Base-by-base conservation (phyloP, 2,797 vertebrate species). In the Urocyon cinereoargenteus region DNA sequence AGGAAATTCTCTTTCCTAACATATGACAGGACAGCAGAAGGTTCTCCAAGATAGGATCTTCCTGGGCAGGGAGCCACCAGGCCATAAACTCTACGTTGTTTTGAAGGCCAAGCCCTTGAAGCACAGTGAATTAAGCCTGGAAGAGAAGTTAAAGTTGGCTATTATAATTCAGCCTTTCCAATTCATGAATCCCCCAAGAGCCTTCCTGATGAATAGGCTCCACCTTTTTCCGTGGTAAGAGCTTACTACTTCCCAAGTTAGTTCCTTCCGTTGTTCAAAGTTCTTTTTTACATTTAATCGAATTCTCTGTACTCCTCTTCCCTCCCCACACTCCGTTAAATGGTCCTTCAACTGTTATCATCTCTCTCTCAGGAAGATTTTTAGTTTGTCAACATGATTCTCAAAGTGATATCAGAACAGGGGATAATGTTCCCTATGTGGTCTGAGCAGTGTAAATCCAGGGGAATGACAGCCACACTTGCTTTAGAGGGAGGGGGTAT, bases 1-100 rank as follows among this genome's bases (percentile, higher is more conserved):
- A 85, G 95, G 94, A 95, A 96, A 93, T 86, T 57, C 77, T 68
- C 75, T 40, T 45, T 68, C 73, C 79, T 90, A 73, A 91, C 49
- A 57, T 51, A 28, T 55, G 64, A 77, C 31, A 75, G 75, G 49
- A 68, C 89, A 61, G 57, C 61, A 87, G 79, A 66, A 31, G 73
- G 89, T 93, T 93, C 53, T 70, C 57, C 88, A 51, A 62, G 70
- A 3, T 14, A 3, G 55, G 51, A 66, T 45, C 26, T 70, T 66
- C 91, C 83, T 24, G 62, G 81, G 90, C 81, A 34, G 21, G 22
- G 45, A 92, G 95, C 72, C 95, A 87, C 26, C 9, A 57, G 73
- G 40, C 45, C 51, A 12, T 62, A 66, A 78, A 55, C 34, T 61
- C 66, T 55, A 31, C 61, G 55, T 73, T 88, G 70, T 85, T 82